These are phyloP conservation scores for Cetoscarus ocellatus DNA, from an alignment of 2,797 vertebrate genomes.

Conservation along the genomic window DNA sequence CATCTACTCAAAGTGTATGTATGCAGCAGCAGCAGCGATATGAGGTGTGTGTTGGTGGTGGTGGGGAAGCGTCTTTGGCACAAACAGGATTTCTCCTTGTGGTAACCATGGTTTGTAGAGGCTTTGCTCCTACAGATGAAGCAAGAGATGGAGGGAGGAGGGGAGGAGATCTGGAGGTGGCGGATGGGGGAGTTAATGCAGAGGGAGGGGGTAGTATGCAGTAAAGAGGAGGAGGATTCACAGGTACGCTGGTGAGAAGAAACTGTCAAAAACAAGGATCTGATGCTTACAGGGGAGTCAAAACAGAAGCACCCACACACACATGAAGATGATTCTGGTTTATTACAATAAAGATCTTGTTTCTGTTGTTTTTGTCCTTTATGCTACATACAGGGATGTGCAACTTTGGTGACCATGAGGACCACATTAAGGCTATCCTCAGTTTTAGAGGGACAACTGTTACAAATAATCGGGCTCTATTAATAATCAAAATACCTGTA, in stretches of 20 bases:
- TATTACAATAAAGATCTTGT: conserved; percentile 55
- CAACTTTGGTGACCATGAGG: neutral
- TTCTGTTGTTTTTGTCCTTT: conserved; percentile 1
- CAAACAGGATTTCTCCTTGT: conserved; percentile 69
- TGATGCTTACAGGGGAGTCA: conserved; percentile 7
- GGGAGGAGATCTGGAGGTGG: conserved; percentile 37
- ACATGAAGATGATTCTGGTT: neutral
- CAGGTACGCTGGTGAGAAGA: conserved; percentile 29
- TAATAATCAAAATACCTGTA: too few relatives aligned
- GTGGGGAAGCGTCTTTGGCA: conserved; percentile 50
- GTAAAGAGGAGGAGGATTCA: conserved; percentile 39
- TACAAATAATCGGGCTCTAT: too few relatives aligned
- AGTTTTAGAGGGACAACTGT: too few relatives aligned
- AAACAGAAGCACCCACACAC: conserved; percentile 1
- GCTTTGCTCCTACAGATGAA: conserved; percentile 61
- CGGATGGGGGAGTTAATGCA: conserved; percentile 42
- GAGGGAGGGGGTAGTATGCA: conserved; percentile 42
- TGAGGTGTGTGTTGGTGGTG: conserved; percentile 13
- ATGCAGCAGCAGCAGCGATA: neutral
- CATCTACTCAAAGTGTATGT: conserved; percentile 20
- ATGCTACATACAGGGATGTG: too few relatives aligned
- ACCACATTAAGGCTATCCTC: too few relatives aligned
- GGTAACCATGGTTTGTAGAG: conserved; percentile 70
- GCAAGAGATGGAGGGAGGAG: conserved; percentile 29
- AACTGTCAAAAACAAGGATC: conserved; percentile 14